These are phyloP conservation scores for Agrotis ipsilon DNA, from an alignment of 2,888 invertebrate genomes.

Conservation along the genomic window DNA sequence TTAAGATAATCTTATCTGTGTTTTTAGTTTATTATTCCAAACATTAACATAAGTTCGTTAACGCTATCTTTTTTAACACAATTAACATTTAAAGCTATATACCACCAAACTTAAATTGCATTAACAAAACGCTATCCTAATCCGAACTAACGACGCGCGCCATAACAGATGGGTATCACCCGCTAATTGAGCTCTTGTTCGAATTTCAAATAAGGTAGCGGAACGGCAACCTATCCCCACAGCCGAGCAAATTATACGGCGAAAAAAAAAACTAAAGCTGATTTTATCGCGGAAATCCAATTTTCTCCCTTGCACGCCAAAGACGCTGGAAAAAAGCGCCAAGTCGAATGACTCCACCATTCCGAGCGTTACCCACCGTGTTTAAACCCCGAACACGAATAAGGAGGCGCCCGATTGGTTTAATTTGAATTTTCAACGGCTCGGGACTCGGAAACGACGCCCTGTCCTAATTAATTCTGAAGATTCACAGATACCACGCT, in stretches of 20 bases:
- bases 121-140: constrained; percentile 58
- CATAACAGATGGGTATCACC: constrained; percentile 72
- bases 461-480: constrained; percentile 89
- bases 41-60: constrained; percentile 9
- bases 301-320: constrained; percentile 91
- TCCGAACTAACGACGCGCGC: constrained; percentile 65
- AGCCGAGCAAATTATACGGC: constrained; percentile 85
- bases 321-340: constrained; percentile 90
- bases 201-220: constrained; percentile 83
- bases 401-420: constrained; percentile 91
- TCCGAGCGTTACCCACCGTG: constrained; percentile 88
- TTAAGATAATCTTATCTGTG: too few relatives aligned
- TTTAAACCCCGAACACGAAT: constrained; percentile 90
- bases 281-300: constrained; percentile 91
- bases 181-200: constrained; percentile 86
- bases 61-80: constrained; percentile 27
- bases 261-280: constrained; percentile 86
- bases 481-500: constrained; percentile 89
- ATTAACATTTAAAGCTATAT: constrained; percentile 52
- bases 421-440: constrained; percentile 90
- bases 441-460: constrained; percentile 80
- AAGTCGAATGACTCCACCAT: constrained; percentile 90
- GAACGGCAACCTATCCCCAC: constrained; percentile 80
- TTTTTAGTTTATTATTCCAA: neutral
- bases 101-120: constrained; percentile 44